Evolutionary conservation across 2,888 invertebrate genomes (phyloP).

Genomic region (Ornithoptera alexandrae): DNA sequence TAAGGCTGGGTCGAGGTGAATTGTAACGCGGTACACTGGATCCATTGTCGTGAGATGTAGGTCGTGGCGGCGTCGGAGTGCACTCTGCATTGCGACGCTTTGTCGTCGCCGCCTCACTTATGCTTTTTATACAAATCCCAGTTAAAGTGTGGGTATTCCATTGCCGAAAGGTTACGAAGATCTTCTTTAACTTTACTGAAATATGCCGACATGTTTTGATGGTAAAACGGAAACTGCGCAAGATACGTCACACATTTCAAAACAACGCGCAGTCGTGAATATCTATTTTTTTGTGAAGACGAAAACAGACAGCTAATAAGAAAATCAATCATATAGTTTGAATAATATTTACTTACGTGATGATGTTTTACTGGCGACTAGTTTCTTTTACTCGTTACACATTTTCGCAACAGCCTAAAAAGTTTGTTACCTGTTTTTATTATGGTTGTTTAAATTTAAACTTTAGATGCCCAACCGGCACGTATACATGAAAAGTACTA

Average conservation of each 20-base stretch:
- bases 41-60: constrained; percentile 57
- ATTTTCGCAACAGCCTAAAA: no score
- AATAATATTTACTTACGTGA: no score
- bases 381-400: no score
- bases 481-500: no score
- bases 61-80: constrained; percentile 58
- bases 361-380: no score
- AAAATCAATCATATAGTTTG: no score
- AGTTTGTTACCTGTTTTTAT: no score
- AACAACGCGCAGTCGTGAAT: neutral
- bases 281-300: no score
- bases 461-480: no score
- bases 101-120: constrained; percentile 35
- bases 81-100: constrained; percentile 65
- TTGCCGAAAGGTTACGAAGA: neutral
- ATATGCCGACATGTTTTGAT: neutral
- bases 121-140: constrained; percentile 10
- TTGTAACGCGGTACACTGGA: constrained; percentile 24
- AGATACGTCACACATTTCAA: neutral
- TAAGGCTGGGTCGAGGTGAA: constrained; percentile 23
- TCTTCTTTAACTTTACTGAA: neutral
- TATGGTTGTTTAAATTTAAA: no score
- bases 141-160: neutral
- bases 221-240: neutral
- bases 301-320: no score